These are phyloP conservation scores for Pomatostomus ruficeps DNA, from an alignment of 2,113 vertebrate genomes.

Conservation along the genomic window DNA sequence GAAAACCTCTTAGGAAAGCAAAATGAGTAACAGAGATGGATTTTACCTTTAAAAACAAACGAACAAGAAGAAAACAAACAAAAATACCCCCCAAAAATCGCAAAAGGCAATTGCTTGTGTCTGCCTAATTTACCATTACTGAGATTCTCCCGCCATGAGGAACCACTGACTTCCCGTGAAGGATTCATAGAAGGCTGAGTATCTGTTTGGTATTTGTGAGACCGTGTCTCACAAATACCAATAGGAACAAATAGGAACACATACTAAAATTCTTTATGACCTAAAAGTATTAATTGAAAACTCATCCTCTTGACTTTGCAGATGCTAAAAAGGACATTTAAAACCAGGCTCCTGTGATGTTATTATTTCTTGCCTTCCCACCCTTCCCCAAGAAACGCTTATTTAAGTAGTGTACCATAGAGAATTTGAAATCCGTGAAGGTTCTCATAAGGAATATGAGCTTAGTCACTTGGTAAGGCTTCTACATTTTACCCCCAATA, in stretches of 20 bases:
- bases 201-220: background rate
- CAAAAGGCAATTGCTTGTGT: background rate
- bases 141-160: background rate
- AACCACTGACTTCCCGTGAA: background rate
- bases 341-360: background rate
- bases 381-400: background rate
- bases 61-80: too few relatives aligned
- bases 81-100: fast-evolving
- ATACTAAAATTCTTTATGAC: background rate
- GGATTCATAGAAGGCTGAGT: background rate
- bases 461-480: background rate
- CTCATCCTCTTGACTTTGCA: background rate
- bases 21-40: background rate
- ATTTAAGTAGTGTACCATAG: background rate
- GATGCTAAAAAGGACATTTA: background rate
- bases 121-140: background rate
- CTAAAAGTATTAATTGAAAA: background rate
- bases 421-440: background rate
- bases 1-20: background rate
- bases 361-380: background rate
- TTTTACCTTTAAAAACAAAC: background rate
- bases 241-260: too few relatives aligned
- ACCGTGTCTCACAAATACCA: background rate
- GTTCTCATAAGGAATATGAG: background rate
- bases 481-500: background rate